Evolutionary conservation across 2,113 vertebrate genomes (phyloP), one percentile per base, ranked within the genome.

Genomic region (Tympanuchus pallidicinctus): DNA sequence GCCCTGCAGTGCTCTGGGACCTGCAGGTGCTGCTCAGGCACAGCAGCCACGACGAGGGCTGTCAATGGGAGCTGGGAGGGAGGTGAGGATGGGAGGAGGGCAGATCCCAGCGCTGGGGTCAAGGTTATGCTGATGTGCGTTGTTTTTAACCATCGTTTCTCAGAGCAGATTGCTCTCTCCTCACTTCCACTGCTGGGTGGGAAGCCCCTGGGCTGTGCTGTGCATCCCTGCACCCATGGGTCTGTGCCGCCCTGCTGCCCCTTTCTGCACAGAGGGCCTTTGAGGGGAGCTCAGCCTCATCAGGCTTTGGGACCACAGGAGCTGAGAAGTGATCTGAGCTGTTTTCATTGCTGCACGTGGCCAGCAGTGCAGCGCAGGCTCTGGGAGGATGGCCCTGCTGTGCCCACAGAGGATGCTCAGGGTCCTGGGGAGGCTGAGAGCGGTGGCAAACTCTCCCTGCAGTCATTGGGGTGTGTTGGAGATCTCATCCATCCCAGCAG

Each of bases 141-240:
- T 95, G 94, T 95, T 96, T 97, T 96, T 94, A 93, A 91, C 36
- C 32, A 1, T 48, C 40, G 2, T 45, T 10, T 90, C 89, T 77
- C 18, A 3, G 64, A 0, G 0, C 89, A 93, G 70, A 20, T 91
- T 94, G 89, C 81, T 80, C 59, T 75, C 86, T 21, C 74, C 2
- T 1, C 18, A 36, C 78, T 67, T 84, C 76, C 27, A 24, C 4
- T 0, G 27, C 8, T 27, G 52, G 15, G 74, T 74, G 77, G 42
- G 82, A 43, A 81, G 54, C 40, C 27, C 14, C 27, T 5, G 4
- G 72, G 73, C 63, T 34, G 63, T 38, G 57, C 50, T 77, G 79
- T 2, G 4, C 8, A 11, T 72, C 66, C 81, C 42, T 3, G 0
- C 8, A 25, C 34, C 20, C 42, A 0, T 10, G 13, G 27, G 32